Evolutionary conservation across 2,797 vertebrate genomes (phyloP).

Genomic region (Hemibagrus guttatus): DNA sequence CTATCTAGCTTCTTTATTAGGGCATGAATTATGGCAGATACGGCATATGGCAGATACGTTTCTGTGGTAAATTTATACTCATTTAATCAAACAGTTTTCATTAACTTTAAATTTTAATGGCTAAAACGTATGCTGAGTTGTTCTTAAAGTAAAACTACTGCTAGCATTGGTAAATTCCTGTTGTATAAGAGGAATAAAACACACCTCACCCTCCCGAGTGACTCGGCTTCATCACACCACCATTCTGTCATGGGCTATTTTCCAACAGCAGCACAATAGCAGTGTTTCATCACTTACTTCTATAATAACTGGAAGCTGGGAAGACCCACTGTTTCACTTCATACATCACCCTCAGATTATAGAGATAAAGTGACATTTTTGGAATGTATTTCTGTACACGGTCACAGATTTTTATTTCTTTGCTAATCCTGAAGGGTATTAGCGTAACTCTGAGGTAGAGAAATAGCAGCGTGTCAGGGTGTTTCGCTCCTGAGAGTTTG

Average conservation of each 20-base stretch:
- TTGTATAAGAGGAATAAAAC: neutral
- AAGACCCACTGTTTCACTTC: neutral
- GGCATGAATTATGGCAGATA: too few relatives aligned
- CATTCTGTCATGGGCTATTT: neutral
- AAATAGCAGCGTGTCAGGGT: neutral
- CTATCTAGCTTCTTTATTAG: too few relatives aligned
- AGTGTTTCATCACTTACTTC: neutral
- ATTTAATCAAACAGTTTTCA: neutral
- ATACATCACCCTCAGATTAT: neutral
- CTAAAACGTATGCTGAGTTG: neutral
- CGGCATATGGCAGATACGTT: too few relatives aligned
- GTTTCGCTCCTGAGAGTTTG: conserved; percentile 4
- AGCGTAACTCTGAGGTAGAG: neutral
- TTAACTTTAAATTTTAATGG: neutral
- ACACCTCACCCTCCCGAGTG: neutral
- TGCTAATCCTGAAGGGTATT: neutral
- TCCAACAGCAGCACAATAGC: neutral
- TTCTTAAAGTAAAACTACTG: neutral
- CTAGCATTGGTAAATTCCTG: neutral
- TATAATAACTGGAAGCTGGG: neutral
- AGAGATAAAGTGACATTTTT: conserved; percentile 14
- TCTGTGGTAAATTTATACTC: too few relatives aligned
- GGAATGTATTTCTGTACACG: neutral
- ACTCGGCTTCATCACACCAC: neutral
- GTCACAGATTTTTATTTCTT: neutral